Evolutionary conservation across 2,888 invertebrate genomes (phyloP).

Genomic region (Erannis defoliaria): DNA sequence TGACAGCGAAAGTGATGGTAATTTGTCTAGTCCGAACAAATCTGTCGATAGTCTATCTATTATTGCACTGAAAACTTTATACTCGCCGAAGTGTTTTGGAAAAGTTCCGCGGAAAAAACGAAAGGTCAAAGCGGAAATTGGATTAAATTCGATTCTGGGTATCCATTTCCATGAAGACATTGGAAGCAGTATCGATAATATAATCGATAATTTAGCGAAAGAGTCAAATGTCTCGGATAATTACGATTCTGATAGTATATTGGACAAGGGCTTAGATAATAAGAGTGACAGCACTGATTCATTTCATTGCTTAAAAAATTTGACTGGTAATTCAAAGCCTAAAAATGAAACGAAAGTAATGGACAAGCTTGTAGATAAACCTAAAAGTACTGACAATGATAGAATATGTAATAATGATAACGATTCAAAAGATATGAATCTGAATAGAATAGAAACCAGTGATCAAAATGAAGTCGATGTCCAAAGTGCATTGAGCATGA

Average conservation of each 20-base stretch:
- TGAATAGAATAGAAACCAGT: neutral
- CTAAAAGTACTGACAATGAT: slow-evolving; percentile 10
- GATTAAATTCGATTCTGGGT: slow-evolving; percentile 43
- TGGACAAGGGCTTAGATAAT: slow-evolving; percentile 20
- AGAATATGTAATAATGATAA: neutral
- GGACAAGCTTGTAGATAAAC: neutral
- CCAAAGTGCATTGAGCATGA: neutral
- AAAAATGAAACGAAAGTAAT: neutral
- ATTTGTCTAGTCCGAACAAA: slow-evolving; percentile 22
- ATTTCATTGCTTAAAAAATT: slow-evolving; percentile 11
- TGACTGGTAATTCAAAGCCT: neutral
- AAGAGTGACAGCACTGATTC: slow-evolving; percentile 3
- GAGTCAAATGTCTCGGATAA: slow-evolving; percentile 33
- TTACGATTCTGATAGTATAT: slow-evolving; percentile 35
- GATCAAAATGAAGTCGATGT: neutral
- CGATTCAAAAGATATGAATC: neutral
- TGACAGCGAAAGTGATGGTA: slow-evolving; percentile 44
- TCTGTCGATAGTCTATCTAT: slow-evolving; percentile 54
- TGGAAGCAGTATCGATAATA: slow-evolving; percentile 44
- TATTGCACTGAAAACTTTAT: slow-evolving; percentile 66
- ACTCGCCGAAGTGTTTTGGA: slow-evolving; percentile 62
- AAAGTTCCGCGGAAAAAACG: slow-evolving; percentile 62
- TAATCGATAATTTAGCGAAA: slow-evolving; percentile 56
- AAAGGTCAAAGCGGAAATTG: slow-evolving; percentile 49
- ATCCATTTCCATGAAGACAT: slow-evolving; percentile 3